These are phyloP conservation scores for Synergus itoensis DNA, from an alignment of 2,888 invertebrate species.

Conservation along the genomic window DNA sequence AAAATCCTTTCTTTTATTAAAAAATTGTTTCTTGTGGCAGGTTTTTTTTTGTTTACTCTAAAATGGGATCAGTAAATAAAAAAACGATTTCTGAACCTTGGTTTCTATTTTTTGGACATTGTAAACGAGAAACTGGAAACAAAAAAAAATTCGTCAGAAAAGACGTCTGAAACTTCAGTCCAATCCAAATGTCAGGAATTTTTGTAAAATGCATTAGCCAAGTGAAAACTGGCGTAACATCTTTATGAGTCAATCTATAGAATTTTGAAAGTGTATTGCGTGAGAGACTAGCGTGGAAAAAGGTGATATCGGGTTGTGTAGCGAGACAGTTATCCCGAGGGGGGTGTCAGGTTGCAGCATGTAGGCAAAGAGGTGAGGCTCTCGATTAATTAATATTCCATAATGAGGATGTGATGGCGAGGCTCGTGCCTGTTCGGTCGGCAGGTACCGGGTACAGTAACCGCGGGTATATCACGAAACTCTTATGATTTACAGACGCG, in stretches of 20 bases:
- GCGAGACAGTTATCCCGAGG: conserved; percentile 15
- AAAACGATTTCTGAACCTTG: too few relatives aligned
- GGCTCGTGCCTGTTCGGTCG: conserved; percentile 53
- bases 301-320: conserved; percentile 24
- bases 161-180: too few relatives aligned
- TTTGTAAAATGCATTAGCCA: conserved; percentile 2
- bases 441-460: conserved; percentile 45
- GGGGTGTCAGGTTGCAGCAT: conserved; percentile 53
- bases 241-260: not conserved
- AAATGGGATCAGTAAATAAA: too few relatives aligned
- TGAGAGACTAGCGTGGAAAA: conserved; percentile 22
- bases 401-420: conserved; percentile 70
- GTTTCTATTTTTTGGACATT: too few relatives aligned
- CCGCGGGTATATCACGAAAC: conserved; percentile 55
- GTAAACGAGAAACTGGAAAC: too few relatives aligned
- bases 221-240: not conserved
- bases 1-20: too few relatives aligned
- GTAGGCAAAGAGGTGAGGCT: conserved; percentile 43
- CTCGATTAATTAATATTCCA: conserved; percentile 74
- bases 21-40: too few relatives aligned
- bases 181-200: not conserved
- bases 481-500: conserved; percentile 53
- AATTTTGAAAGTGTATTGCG: not conserved
- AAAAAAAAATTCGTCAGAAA: too few relatives aligned
- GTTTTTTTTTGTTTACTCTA: too few relatives aligned